A percentile compares a stretch with the other conserved stretches of the same genome.
phyloP scores from a whole-genome alignment of 2,797 vertebrate species.

The Eremophila alpestris region DNA sequence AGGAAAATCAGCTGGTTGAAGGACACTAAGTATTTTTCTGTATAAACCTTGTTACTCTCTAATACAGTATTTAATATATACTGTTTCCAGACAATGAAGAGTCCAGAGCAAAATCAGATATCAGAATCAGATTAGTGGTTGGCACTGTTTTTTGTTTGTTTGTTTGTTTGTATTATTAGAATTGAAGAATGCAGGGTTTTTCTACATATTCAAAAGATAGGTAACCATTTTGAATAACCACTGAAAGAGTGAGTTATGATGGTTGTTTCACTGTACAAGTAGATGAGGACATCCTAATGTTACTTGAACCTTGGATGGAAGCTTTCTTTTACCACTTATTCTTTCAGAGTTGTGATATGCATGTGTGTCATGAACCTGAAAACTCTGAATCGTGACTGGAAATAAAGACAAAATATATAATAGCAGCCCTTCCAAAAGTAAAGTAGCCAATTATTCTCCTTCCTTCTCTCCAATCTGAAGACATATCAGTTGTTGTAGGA shows the following conservation, averaged over 20 bases:
- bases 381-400: neutral
- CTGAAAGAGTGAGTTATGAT: neutral
- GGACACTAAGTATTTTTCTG: neutral
- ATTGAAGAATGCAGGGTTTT: neutral
- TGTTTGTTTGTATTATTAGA: neutral
- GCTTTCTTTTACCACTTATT: neutral
- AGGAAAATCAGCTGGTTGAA: neutral
- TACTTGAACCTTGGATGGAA: neutral
- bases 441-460: neutral
- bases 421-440: neutral
- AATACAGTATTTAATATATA: neutral
- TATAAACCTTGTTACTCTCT: neutral
- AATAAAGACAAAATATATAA: neutral
- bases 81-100: neutral
- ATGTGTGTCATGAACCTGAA: neutral
- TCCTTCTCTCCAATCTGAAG: neutral
- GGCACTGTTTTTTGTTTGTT: neutral
- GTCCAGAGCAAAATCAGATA: neutral
- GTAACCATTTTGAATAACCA: neutral
- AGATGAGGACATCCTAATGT: neutral
- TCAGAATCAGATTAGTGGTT: neutral
- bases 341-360: neutral
- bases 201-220: neutral
- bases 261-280: neutral
- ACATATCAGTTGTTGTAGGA: neutral